Percentiles rank a stretch among this genome's conserved stretches.
These are phyloP conservation scores for Aix galericulata DNA, from an alignment of 2,113 vertebrate genomes.

Conservation along the genomic window DNA sequence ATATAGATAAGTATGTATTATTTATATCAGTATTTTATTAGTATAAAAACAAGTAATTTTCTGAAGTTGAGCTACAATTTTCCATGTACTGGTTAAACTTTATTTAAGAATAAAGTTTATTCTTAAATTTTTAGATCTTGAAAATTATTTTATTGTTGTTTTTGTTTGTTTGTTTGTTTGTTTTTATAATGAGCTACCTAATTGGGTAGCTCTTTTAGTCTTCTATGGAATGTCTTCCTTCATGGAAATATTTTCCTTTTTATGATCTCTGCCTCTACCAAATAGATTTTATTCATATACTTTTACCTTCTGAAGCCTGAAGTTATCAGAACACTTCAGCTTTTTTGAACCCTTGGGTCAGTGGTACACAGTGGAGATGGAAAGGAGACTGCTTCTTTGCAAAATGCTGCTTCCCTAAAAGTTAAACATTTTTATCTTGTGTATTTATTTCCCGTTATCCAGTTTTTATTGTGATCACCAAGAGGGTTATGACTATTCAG, in stretches of 20 bases:
- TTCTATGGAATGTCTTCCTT: background rate
- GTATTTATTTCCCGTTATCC: background rate
- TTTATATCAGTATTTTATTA: background rate
- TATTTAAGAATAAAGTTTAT: background rate
- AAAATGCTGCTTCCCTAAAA: background rate
- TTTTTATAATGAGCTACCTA: background rate
- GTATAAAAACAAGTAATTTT: background rate
- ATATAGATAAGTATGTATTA: constrained; percentile 92
- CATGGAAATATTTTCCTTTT: background rate
- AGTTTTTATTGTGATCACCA: background rate
- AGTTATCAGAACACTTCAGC: background rate
- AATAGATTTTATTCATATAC: background rate
- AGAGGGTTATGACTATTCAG: background rate
- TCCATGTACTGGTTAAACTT: background rate
- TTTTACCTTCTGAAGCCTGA: background rate
- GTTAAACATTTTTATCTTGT: background rate
- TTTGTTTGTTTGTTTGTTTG: background rate
- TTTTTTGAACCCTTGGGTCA: background rate
- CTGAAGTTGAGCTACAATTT: background rate
- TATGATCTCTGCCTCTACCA: background rate
- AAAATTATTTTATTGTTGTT: background rate
- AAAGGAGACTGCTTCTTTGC: background rate
- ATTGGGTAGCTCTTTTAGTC: background rate
- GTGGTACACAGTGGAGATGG: background rate
- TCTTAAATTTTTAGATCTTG: background rate